Percentiles rank a stretch among this genome's conserved stretches.
Conservation (phyloP, 2,797 vertebrate genomes). For the Diplodus puntazzo region DNA sequence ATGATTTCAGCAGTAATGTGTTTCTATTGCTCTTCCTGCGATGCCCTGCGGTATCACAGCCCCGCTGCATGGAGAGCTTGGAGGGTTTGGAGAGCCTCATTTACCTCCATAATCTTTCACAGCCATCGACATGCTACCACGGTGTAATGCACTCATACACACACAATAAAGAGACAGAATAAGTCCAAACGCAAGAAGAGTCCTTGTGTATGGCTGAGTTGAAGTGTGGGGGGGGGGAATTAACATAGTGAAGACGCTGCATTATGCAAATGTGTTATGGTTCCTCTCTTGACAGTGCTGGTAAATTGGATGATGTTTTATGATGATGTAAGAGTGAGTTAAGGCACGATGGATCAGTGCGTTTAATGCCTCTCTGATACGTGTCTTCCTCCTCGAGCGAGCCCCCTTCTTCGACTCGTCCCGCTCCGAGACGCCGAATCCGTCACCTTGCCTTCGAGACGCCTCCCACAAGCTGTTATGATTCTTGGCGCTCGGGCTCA, state of each 20-base stretch:
- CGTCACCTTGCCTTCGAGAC: constrained; percentile 12
- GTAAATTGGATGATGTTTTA: constrained; percentile 83
- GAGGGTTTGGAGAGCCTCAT: constrained; percentile 74
- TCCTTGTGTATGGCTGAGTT: constrained; percentile 47
- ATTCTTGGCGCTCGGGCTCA: constrained; percentile 38
- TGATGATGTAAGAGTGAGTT: constrained; percentile 80
- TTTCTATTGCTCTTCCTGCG: constrained; percentile 70
- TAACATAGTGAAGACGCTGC: constrained; percentile 80
- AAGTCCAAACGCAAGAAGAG: constrained; percentile 56
- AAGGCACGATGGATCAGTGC: constrained; percentile 69
- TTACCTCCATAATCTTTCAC: constrained; percentile 73
- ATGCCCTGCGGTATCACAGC: constrained; percentile 53
- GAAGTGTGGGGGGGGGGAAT: constrained; percentile 50
- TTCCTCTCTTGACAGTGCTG: constrained; percentile 73
- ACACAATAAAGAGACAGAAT: constrained; percentile 45
- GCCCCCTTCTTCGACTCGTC: constrained; percentile 21
- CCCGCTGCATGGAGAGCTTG: constrained; percentile 49
- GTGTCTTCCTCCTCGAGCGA: constrained; percentile 33
- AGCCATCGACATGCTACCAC: constrained; percentile 50
- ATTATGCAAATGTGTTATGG: constrained; percentile 82
- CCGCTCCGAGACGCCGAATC: constrained; percentile 34
- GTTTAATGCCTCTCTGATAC: constrained; percentile 72
- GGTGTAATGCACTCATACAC: constrained; percentile 62
- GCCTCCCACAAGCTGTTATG: constrained; percentile 54
- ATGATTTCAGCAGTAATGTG: constrained; percentile 72